These are phyloP conservation scores for Tarsius wallacei DNA, from an alignment of 2,797 vertebrate species.

Conservation along the genomic window DNA sequence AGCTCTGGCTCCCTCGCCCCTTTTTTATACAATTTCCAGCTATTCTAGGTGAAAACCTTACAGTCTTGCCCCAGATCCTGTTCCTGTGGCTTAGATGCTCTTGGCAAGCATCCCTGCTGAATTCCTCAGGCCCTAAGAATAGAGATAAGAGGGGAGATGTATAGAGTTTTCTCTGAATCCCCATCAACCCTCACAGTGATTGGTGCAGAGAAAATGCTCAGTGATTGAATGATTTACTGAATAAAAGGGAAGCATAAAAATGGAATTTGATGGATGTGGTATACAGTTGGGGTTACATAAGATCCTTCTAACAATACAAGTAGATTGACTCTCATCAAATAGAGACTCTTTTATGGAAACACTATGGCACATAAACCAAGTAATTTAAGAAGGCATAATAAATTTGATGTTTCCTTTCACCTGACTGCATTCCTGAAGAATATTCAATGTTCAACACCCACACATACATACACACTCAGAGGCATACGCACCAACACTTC, in stretches of 20 bases:
- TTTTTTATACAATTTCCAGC: constrained; percentile 58
- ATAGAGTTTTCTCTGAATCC: constrained; percentile 58
- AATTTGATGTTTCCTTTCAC: constrained; percentile 78
- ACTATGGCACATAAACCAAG: neutral
- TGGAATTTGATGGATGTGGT: constrained; percentile 55
- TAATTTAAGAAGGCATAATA: constrained; percentile 70
- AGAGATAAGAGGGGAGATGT: constrained; percentile 8
- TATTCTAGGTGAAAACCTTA: constrained; percentile 52
- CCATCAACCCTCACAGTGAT: neutral
- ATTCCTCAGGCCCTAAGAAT: constrained; percentile 56
- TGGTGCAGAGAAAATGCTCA: constrained; percentile 53
- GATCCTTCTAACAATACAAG: constrained; percentile 68
- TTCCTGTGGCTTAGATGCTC: constrained; percentile 48
- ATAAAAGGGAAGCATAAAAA: constrained; percentile 61
- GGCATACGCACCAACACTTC: constrained; percentile 12
- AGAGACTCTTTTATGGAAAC: constrained; percentile 58
- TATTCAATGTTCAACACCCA: constrained; percentile 63
- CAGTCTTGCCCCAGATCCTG: constrained; percentile 46
- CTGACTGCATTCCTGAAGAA: constrained; percentile 73
- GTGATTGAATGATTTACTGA: constrained; percentile 54
- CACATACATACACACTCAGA: constrained; percentile 25
- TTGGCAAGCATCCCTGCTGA: constrained; percentile 67
- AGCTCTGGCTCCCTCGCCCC: neutral
- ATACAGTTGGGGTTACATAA: constrained; percentile 43
- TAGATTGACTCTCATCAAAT: constrained; percentile 68